Percentiles rank a stretch among this genome's conserved stretches.
Conservation (phyloP, 2,113 vertebrate genomes). For the Podarcis raffonei region DNA sequence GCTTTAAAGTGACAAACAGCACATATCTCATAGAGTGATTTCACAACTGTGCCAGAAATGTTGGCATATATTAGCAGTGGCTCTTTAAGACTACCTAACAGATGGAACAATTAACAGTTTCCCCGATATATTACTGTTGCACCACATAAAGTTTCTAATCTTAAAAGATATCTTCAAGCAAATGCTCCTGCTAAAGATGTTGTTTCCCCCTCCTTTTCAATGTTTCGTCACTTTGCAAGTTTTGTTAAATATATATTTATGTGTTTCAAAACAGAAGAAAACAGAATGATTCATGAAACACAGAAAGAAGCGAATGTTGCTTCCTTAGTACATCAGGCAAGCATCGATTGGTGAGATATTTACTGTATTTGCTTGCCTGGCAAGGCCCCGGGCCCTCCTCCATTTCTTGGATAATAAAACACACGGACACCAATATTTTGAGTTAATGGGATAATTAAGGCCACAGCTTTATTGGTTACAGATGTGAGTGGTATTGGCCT, state of each 20-base stretch:
- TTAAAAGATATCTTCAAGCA: conserved; percentile 11
- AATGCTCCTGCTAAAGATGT: neutral
- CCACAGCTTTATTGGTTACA: too few species aligned
- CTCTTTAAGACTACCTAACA: conserved; percentile 8
- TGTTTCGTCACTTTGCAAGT: neutral
- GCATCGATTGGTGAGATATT: neutral
- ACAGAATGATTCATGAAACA: conserved; percentile 8
- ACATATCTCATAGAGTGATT: neutral
- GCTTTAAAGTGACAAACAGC: neutral
- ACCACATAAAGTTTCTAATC: neutral
- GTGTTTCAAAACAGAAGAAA: conserved; percentile 19
- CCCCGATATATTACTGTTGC: conserved; percentile 3
- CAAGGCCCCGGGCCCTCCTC: too few species aligned
- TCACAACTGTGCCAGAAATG: neutral
- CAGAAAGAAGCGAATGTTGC: neutral
- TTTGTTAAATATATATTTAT: conserved; percentile 10
- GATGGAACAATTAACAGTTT: conserved; percentile 22
- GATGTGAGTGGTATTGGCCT: too few species aligned
- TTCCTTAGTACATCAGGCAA: neutral
- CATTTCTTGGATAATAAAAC: too few species aligned
- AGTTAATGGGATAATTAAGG: too few species aligned
- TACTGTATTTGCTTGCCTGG: neutral
- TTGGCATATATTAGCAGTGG: neutral
- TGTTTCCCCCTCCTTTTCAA: neutral
- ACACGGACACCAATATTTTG: too few species aligned